Evolutionary conservation across 2,888 invertebrate species (phyloP), one percentile per base, ranked within the genome.

Genomic region (Labia minor): DNA sequence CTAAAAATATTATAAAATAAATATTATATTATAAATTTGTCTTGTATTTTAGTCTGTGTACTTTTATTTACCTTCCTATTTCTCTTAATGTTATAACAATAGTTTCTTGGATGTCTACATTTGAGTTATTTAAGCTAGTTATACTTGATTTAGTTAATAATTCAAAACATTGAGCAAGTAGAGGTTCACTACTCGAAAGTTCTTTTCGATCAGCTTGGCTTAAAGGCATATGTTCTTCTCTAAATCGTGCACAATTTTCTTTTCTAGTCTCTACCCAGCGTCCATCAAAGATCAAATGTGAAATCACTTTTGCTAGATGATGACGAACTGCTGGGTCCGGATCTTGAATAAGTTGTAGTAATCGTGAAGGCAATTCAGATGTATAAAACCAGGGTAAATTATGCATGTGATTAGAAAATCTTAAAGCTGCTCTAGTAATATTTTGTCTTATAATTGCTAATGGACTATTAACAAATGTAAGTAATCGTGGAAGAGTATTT

Each of bases 361-460:
- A 82, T 37, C 75, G 70, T 66, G 73, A 74, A 0, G 77, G 73
- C 10, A 76, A 70, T 65, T 75, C 72, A 49, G 74, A 74, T 8
- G 74, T 74, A 70, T 78, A 77, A 70, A 81, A 81, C 26, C 73
- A 73, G n/a, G 49, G 16, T 3, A 49, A 16, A 49, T 49, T 11
- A 19, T 72, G 66, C 0, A 78, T 70, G 72, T 82, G 81, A 71
- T 77, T 79, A 1, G 80, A 77, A 64, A 81, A 74, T 63, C 72
- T 71, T n/a, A 76, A 76, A 61, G 82, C 72, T 66, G 76, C 74
- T 67, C 75, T 70, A 1, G 81, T 74, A 65, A 78, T 74, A 16
- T 72, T 67, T 14, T 75, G 70, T 67, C 78, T 78, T 26, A 78
- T 73, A 21, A 72, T 71, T 16, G 63, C 26, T 0, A 65, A 16